Evolutionary conservation across 2,888 invertebrate genomes (phyloP), one percentile per base, ranked within the genome.

Genomic region (Yponomeuta sedellus): DNA sequence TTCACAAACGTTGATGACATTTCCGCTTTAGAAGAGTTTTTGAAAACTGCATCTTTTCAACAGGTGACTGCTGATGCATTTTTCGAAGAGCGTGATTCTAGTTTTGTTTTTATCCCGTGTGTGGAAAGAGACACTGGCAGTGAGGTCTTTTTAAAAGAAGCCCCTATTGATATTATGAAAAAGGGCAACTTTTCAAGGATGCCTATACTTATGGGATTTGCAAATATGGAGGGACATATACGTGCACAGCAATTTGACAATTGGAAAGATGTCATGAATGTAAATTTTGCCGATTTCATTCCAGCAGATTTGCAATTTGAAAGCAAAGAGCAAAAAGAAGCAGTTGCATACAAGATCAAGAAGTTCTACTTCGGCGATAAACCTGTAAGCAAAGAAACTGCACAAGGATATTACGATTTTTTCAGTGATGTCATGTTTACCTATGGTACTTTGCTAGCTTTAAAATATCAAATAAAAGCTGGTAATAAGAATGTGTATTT

Each of bases 221-320:
- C 56, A 56, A 56, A 66, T 4, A 52, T 39, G 28, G 28, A 66
- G 19, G 66, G 62, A 10, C 25, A 57, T 52, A 1, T 66, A 2
- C 44, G 56, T 5, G 12, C 61, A 16, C 61, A 25, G 12, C 10
- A 12, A 25, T 66, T 66, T 52, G 34, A 66, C 16, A n/a, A 25
- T 10, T 66, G 66, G 62, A 66, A 58, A 44, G 62, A n/a, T 56
- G 25, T 25, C 25, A 66, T 66, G 66, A 66, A 66, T 59, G 34
- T 44, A 11, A 62, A 61, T 52, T 62, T 66, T 44, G 8, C 4
- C 12, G 61, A 62, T 28, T 66, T 66, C n/a, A 19, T 66, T 44
- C 66, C 66, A 61, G 56, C 16, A 20, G 62, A 62, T 20, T n/a
- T 66, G 5, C 22, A 16, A 12, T 62, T 66, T 44, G 10, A 61